Evolutionary conservation across 2,113 vertebrate species (phyloP).

Genomic region (Tretioscincus oriximinensis): DNA sequence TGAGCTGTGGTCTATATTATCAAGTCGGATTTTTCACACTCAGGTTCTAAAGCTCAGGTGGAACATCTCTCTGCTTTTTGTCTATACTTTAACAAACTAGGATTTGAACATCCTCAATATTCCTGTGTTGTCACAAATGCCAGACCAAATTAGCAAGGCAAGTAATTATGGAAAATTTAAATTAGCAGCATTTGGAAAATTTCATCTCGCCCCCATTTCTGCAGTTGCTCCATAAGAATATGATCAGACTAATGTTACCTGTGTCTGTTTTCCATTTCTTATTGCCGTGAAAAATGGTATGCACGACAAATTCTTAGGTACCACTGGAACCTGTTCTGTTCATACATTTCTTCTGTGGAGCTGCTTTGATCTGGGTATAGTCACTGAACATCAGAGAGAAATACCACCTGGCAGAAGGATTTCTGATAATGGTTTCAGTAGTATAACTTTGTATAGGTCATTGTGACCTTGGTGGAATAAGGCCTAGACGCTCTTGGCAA

Average conservation of each 20-base stretch:
- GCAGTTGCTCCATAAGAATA: not conserved
- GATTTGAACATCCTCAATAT: no score
- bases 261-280: not conserved
- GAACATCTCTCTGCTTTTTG: no score
- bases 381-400: not conserved
- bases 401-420: not conserved
- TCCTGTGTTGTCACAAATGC: no score
- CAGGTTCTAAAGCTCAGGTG: not conserved
- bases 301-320: not conserved
- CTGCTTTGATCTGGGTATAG: not conserved
- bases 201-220: not conserved
- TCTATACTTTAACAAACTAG: no score
- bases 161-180: no score
- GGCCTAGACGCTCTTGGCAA: not conserved
- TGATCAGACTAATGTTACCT: not conserved
- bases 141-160: no score
- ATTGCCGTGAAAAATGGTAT: not conserved
- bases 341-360: not conserved
- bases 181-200: no score
- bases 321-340: not conserved
- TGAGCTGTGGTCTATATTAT: not conserved
- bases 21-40: not conserved
- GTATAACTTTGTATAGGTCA: not conserved
- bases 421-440: not conserved
- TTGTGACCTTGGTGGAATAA: constrained; percentile 1